phyloP scores from a whole-genome alignment of 2,888 invertebrate species.

The Trachelus troglodyta region DNA sequence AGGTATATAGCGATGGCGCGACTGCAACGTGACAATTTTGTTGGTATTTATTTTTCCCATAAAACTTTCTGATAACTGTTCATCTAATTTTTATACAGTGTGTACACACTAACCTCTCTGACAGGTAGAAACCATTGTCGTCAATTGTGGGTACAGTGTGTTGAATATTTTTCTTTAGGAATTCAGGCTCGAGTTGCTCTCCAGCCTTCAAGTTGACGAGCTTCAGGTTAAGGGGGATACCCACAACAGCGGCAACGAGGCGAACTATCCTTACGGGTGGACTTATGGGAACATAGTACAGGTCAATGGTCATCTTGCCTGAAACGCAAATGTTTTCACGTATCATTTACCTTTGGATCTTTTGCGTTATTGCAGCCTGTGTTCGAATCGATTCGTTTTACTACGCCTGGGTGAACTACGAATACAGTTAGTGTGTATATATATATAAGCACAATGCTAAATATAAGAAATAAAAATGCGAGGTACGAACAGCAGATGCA shows the following conservation, averaged over 20 bases:
- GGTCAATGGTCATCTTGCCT: slow-evolving; percentile 59
- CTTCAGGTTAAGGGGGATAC: slow-evolving; percentile 73
- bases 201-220: slow-evolving; percentile 70
- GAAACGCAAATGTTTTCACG: neutral
- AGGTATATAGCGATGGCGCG: slow-evolving; percentile 83
- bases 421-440: too few relatives aligned
- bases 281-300: slow-evolving; percentile 74
- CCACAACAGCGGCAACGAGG: slow-evolving; percentile 72
- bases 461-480: too few relatives aligned
- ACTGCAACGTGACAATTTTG: slow-evolving; percentile 51
- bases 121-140: slow-evolving; percentile 80
- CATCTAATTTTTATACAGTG: too few relatives aligned
- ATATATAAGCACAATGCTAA: too few relatives aligned
- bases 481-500: too few relatives aligned
- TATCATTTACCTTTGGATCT: neutral
- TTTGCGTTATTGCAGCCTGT: neutral
- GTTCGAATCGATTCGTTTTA: too few relatives aligned
- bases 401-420: too few relatives aligned
- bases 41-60: neutral
- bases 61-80: neutral
- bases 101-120: slow-evolving; percentile 71
- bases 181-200: slow-evolving; percentile 74
- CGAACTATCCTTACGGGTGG: slow-evolving; percentile 74
- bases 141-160: slow-evolving; percentile 84
- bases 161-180: slow-evolving; percentile 79